Conservation (phyloP, 2,797 vertebrate species). For the Phrynocephalus guinanensis region DNA sequence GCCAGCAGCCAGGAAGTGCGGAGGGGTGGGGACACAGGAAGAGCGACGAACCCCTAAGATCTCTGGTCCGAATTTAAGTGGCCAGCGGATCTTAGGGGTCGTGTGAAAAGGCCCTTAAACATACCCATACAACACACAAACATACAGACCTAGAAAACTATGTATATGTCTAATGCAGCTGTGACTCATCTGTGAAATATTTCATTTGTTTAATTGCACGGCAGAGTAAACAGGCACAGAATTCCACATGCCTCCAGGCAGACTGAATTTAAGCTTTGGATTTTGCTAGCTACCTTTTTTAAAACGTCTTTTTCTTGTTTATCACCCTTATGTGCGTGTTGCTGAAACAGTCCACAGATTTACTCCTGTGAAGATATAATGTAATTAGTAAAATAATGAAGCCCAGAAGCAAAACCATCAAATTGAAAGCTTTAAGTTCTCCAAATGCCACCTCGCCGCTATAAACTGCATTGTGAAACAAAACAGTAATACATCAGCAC, state of each 20-base stretch:
- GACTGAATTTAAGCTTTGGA: conserved; percentile 53
- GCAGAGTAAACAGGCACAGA: conserved; percentile 64
- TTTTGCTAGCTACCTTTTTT: conserved; percentile 51
- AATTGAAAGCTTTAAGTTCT: not conserved
- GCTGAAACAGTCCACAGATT: not conserved
- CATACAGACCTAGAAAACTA: not conserved
- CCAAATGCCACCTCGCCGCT: not conserved
- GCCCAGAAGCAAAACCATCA: not conserved
- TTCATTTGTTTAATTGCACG: conserved; percentile 67
- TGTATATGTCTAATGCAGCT: conserved; percentile 48
- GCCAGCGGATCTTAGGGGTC: too few species aligned
- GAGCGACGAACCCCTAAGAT: too few species aligned
- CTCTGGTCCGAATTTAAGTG: too few species aligned
- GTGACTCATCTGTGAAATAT: conserved; percentile 70
- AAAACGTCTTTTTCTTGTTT: not conserved
- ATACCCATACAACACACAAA: too few species aligned
- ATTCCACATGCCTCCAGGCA: conserved; percentile 63
- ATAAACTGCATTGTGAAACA: not conserved
- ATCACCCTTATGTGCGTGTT: not conserved
- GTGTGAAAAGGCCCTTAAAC: not conserved
- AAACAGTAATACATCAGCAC: not conserved
- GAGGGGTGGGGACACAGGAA: too few species aligned
- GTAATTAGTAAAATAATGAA: conserved; percentile 42
- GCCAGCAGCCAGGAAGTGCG: too few species aligned
- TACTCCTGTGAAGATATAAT: conserved; percentile 3